Conservation (phyloP, 2,888 invertebrate species). For the Cheiracanthium punctorium region DNA sequence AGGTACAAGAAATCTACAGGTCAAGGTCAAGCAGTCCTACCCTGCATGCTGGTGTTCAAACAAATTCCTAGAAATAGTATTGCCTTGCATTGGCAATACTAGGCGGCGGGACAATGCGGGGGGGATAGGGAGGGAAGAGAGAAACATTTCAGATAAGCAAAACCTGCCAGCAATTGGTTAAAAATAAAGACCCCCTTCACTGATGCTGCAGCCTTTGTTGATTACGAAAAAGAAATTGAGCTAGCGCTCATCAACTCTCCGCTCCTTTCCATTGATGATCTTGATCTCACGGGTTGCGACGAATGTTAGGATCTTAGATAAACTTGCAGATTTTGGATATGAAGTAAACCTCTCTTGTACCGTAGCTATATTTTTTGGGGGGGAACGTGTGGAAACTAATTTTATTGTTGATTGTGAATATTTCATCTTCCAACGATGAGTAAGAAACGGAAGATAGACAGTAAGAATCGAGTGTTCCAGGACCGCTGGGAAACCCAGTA, state of each 20-base stretch:
- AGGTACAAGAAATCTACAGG: too few species aligned
- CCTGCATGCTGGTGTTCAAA: neutral
- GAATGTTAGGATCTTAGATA: too few species aligned
- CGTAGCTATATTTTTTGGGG: neutral
- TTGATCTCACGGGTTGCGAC: too few species aligned
- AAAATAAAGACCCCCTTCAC: neutral
- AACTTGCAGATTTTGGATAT: neutral
- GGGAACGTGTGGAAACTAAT: neutral
- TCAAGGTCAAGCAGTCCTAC: neutral
- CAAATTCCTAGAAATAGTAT: too few species aligned
- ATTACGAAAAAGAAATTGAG: neutral
- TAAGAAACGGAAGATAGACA: too few species aligned
- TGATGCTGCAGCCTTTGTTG: too few species aligned
- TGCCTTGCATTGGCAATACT: neutral
- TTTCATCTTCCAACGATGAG: too few species aligned
- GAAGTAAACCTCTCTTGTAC: too few species aligned
- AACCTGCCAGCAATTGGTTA: too few species aligned
- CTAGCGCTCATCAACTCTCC: neutral
- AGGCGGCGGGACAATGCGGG: neutral
- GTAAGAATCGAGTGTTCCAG: too few species aligned
- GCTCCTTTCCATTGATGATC: too few species aligned
- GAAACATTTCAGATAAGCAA: slow-evolving; percentile 6
- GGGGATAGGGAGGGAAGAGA: neutral
- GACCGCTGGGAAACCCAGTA: slow-evolving; percentile 23
- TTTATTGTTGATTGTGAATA: too few species aligned